A percentile compares a stretch with the other conserved stretches of the same genome.
phyloP scores from a whole-genome alignment of 2,888 invertebrate species.

The Pinctada fucata region DNA sequence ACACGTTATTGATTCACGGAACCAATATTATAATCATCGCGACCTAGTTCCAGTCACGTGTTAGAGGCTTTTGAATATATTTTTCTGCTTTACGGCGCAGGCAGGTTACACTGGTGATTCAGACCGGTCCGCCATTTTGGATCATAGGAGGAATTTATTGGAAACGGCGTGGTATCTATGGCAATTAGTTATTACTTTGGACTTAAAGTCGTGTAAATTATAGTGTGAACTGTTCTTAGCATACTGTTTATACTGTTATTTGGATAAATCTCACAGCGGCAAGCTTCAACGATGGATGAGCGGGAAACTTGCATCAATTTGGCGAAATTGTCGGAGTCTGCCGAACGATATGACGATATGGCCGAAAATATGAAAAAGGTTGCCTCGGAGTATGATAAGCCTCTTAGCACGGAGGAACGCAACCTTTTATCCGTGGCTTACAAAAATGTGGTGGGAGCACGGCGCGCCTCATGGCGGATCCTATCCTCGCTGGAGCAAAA shows the following conservation, averaged over 20 bases:
- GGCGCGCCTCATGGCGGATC: constrained; percentile 97
- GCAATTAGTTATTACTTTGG: not conserved
- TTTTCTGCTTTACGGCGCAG: not conserved
- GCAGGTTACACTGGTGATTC: not conserved
- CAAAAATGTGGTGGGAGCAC: constrained; percentile 99
- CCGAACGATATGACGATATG: constrained; percentile 98
- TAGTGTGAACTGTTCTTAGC: no score
- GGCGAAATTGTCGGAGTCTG: constrained; percentile 99
- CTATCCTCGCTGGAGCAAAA: constrained; percentile 99
- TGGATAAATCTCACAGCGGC: no score
- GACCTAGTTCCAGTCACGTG: not conserved
- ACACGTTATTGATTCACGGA: no score
- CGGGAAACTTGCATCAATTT: constrained; percentile 96
- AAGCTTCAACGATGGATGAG: constrained; percentile 28
- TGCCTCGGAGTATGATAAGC: constrained; percentile 91
- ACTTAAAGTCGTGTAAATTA: no score
- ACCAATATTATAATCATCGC: not conserved
- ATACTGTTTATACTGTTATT: no score
- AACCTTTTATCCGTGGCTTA: constrained; percentile 98
- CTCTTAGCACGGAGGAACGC: constrained; percentile 96
- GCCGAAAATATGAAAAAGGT: constrained; percentile 98
- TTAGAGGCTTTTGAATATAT: not conserved
- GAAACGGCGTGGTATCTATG: not conserved
- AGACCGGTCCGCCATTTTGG: not conserved
- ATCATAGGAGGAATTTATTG: not conserved